Conservation (phyloP, 2,888 invertebrate genomes). For the Alentia gelatinosa region DNA sequence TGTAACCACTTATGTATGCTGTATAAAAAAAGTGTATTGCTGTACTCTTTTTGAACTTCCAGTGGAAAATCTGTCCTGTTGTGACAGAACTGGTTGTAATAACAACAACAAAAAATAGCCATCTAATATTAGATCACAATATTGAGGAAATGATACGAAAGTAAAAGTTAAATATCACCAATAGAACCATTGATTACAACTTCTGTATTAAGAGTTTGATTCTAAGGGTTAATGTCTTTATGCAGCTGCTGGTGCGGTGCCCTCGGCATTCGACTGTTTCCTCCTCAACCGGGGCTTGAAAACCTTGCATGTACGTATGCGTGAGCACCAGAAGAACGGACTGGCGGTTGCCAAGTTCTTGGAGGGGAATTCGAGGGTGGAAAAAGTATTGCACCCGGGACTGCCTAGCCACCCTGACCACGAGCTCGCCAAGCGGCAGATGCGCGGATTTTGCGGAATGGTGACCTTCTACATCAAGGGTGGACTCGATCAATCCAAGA, state of each 20-base stretch:
- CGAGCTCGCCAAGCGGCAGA: conserved; percentile 78
- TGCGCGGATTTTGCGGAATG: conserved; percentile 81
- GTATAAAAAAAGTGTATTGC: too few species aligned
- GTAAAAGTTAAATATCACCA: too few species aligned
- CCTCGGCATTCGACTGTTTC: conserved; percentile 97
- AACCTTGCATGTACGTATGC: conserved; percentile 80
- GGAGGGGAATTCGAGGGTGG: conserved; percentile 75
- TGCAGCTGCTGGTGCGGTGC: conserved; percentile 94
- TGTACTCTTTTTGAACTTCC: too few species aligned
- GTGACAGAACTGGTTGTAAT: too few species aligned
- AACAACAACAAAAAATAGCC: too few species aligned
- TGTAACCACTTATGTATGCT: too few species aligned
- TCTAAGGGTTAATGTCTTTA: too few species aligned
- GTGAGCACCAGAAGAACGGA: conserved; percentile 79
- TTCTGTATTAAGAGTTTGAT: too few species aligned
- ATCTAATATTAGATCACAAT: neutral
- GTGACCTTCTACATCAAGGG: conserved; percentile 79
- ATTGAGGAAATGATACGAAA: neutral
- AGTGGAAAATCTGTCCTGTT: too few species aligned
- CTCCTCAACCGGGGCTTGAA: conserved; percentile 86
- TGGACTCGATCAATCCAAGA: conserved; percentile 73
- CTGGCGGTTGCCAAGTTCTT: conserved; percentile 79
- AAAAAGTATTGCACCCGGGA: conserved; percentile 79
- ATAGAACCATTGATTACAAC: too few species aligned
- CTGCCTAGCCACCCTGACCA: conserved; percentile 79